phyloP scores from a whole-genome alignment of 2,797 vertebrate species.

The Aythya fuligula region DNA sequence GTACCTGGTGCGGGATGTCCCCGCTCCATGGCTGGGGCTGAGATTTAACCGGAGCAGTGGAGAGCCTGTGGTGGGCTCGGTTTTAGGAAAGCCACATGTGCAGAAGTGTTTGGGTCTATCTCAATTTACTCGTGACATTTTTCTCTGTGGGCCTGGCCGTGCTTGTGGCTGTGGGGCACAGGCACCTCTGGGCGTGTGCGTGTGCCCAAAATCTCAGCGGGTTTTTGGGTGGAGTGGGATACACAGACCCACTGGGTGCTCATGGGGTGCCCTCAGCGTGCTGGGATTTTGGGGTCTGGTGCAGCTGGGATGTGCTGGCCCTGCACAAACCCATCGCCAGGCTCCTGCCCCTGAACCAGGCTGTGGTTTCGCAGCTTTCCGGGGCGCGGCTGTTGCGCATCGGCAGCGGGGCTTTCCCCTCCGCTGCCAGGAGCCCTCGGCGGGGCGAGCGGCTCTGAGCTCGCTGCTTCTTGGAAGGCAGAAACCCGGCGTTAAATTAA shows the following conservation, averaged over 20 bases:
- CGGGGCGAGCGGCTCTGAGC: background rate
- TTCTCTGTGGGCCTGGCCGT: background rate
- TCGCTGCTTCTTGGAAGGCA: background rate
- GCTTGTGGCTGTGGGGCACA: background rate
- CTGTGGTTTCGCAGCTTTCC: background rate
- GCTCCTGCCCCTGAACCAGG: background rate
- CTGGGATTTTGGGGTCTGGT: background rate
- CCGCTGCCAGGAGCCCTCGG: background rate
- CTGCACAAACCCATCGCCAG: rapidly evolving
- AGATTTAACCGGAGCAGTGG: background rate
- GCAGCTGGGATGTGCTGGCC: rapidly evolving
- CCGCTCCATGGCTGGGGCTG: background rate
- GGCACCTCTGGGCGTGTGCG: background rate
- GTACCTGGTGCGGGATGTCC: background rate
- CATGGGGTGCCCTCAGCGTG: rapidly evolving
- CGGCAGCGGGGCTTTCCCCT: background rate
- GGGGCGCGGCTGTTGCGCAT: background rate
- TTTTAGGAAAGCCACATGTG: too few species aligned
- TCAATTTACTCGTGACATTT: rapidly evolving
- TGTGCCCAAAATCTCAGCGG: background rate
- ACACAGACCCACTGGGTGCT: too few species aligned
- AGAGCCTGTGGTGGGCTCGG: too few species aligned
- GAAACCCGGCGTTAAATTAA: background rate
- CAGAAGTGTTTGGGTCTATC: rapidly evolving
- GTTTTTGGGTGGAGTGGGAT: too few species aligned